Evolutionary conservation across 1,140 invertebrate genomes (phyloP), one percentile per base, ranked within the genome.

Genomic region (Leguminivora glycinivorella): DNA sequence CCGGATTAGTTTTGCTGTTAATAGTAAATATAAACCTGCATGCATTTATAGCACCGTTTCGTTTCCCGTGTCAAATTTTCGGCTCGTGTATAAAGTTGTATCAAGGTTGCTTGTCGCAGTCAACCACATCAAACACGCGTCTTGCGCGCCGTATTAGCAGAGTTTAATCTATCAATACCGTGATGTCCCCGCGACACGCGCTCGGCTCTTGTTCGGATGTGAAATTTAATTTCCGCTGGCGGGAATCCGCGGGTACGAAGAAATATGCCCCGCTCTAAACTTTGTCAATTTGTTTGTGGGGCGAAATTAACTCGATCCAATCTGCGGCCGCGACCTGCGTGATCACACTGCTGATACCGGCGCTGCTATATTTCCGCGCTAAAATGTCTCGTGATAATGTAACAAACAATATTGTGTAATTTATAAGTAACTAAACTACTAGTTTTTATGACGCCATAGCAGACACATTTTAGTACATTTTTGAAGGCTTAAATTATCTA

Each of bases 281-380:
- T 91, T 91, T 91, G 89, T 90, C 89, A 91, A 91, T 91, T 91
- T 91, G 87, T 91, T 91, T 91, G 89, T 91, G 87, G 87, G 86
- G 85, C 81, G 86, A 91, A 91, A 91, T 90, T 91, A 91, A 91
- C 89, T 91, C 83, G 88, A 90, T 89, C 88, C 84, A 89, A 91
- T 90, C 88, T 90, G 87, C 83, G 85, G 77, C 80, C 73, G 79
- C 84, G 84, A 86, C 82, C 87, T 81, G 83, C 78, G 82, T 80
- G 58, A 70, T 34, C 26, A 19, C 17, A 56, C 58, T 63, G 70
- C 83, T 77, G 81, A 81, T 84, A 81, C 75, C 34, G 76, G 78
- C 68, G 34, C 31, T 69, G 67, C 73, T 71, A 72, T 72, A 75
- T 75, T 75, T 75, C 68, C 70, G 70, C 17, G 25, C 58, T 63